phyloP scores from a whole-genome alignment of 2,113 vertebrate species.

The Lanius ludovicianus region DNA sequence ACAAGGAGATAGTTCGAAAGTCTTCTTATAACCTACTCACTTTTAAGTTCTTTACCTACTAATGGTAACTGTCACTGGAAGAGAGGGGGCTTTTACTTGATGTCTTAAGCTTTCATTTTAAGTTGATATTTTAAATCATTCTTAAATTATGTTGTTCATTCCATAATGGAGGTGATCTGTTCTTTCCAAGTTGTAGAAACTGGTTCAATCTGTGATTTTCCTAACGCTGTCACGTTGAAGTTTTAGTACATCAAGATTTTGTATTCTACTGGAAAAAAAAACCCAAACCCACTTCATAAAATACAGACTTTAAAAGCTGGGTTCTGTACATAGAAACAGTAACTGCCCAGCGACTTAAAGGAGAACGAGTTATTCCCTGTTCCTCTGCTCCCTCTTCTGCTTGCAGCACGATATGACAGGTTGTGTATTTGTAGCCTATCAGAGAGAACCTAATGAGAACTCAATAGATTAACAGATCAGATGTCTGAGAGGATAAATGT shows the following conservation, averaged over 20 bases:
- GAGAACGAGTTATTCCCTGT: background rate
- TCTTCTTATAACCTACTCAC: background rate
- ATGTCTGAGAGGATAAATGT: background rate
- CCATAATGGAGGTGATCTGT: background rate
- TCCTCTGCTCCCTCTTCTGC: conserved; percentile 51
- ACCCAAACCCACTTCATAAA: background rate
- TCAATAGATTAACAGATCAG: background rate
- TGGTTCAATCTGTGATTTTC: background rate
- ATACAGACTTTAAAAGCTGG: background rate
- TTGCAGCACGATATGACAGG: background rate
- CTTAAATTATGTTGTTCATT: background rate
- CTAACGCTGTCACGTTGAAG: background rate
- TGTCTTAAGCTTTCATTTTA: background rate
- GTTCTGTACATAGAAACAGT: background rate
- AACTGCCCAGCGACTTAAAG: background rate
- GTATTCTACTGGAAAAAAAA: background rate
- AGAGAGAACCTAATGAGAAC: background rate
- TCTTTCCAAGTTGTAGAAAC: background rate
- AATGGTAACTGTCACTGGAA: background rate
- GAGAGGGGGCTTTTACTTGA: background rate
- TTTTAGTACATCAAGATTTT: background rate
- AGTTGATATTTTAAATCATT: background rate
- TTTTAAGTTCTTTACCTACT: background rate
- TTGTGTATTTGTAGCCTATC: background rate
- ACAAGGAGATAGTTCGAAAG: background rate